These are phyloP conservation scores for Dryobates pubescens DNA, from an alignment of 2,797 vertebrate genomes.

Conservation along the genomic window DNA sequence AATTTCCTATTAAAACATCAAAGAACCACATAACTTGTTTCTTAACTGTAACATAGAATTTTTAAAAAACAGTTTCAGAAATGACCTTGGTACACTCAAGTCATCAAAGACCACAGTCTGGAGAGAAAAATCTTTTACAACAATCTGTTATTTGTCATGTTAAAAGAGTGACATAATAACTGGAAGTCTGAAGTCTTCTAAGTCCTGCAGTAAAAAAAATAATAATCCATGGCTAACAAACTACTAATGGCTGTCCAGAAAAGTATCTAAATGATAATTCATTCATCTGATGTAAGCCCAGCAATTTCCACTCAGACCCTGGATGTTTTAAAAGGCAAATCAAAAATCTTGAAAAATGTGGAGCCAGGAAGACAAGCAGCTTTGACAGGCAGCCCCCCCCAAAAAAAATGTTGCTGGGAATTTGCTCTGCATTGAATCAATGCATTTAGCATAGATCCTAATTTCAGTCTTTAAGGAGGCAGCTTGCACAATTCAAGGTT, in stretches of 20 bases:
- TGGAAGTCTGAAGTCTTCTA: slow-evolving; percentile 59
- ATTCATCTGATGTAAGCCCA: background rate
- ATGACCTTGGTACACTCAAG: background rate
- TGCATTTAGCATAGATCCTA: background rate
- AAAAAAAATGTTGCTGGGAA: background rate
- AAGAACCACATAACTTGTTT: background rate
- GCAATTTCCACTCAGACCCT: background rate
- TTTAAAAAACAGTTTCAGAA: background rate
- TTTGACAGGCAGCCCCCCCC: background rate
- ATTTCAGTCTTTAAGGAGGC: background rate
- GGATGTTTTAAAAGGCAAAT: background rate
- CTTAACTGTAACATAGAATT: background rate
- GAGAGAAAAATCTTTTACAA: slow-evolving; percentile 10
- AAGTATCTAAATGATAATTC: background rate
- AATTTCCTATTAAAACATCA: background rate
- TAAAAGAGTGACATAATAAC: slow-evolving; percentile 27
- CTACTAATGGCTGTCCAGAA: background rate
- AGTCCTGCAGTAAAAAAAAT: slow-evolving; percentile 4
- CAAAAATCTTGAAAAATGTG: slow-evolving; percentile 21
- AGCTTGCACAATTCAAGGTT: slow-evolving; percentile 64
- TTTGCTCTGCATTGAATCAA: slow-evolving; percentile 30
- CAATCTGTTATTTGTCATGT: background rate
- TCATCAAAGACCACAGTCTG: background rate
- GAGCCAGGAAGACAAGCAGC: background rate
- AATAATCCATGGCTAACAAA: background rate